Evolutionary conservation across 2,113 vertebrate species (phyloP).

Genomic region (Anhinga rufa): DNA sequence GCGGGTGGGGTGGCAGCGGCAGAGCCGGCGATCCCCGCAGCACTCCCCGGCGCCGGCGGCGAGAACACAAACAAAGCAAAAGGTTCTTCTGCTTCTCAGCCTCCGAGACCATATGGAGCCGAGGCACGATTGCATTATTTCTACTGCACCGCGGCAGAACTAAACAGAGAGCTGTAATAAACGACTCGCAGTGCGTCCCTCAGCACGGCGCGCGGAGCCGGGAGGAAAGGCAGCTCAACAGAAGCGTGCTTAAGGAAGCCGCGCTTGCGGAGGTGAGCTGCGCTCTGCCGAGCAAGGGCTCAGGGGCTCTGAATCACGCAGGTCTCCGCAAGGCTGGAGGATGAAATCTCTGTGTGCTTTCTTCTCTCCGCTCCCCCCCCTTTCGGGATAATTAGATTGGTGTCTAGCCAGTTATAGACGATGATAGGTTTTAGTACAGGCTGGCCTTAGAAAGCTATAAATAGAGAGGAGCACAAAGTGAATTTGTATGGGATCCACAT

Average conservation of each 20-base stretch:
- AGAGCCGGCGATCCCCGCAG: neutral
- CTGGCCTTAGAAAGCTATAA: neutral
- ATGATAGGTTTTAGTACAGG: neutral
- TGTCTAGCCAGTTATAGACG: neutral
- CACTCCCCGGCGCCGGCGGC: neutral
- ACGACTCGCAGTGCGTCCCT: neutral
- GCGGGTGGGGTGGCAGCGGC: neutral
- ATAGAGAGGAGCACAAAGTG: neutral
- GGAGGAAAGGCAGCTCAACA: neutral
- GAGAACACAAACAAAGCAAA: constrained; percentile 19
- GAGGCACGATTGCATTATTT: constrained; percentile 46
- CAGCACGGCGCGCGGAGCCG: neutral
- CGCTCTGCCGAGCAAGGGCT: neutral
- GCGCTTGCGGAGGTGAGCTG: neutral
- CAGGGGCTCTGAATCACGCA: accelerated
- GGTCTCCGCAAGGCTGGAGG: neutral
- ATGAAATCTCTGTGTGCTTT: neutral
- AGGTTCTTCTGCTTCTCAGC: constrained; percentile 53
- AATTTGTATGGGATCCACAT: neutral
- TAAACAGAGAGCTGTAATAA: constrained; percentile 29
- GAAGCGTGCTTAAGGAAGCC: neutral
- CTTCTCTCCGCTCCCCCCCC: neutral
- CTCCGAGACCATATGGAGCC: constrained; percentile 40
- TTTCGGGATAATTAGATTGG: neutral
- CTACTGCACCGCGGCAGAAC: constrained; percentile 29